These are phyloP conservation scores for Cherax destructor DNA, from an alignment of 1,140 invertebrate species.

Conservation along the genomic window DNA sequence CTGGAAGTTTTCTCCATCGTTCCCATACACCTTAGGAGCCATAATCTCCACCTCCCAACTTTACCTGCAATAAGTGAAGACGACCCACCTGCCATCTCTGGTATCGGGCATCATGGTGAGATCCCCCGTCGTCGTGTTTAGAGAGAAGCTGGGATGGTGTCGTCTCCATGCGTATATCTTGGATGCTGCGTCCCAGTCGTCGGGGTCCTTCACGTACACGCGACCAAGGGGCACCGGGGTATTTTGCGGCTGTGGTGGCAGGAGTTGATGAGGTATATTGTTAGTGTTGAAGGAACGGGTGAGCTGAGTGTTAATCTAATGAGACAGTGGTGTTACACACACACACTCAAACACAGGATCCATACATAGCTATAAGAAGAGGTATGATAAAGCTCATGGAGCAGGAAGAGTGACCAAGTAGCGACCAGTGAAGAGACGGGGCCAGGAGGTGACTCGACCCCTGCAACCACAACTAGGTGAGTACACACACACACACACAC, in stretches of 20 bases:
- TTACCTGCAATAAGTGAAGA: background rate
- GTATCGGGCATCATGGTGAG: slow-evolving; percentile 11
- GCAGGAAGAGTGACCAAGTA: too few species aligned
- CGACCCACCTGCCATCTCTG: slow-evolving; percentile 9
- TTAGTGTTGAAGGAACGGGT: background rate
- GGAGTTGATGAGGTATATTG: background rate
- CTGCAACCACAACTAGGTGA: too few species aligned
- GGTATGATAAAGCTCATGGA: too few species aligned
- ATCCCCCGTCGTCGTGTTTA: slow-evolving; percentile 23
- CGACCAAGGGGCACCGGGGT: slow-evolving; percentile 15
- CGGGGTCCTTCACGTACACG: slow-evolving; percentile 20
- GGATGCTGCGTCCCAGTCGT: slow-evolving; percentile 30
- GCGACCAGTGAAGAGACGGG: too few species aligned
- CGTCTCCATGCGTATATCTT: slow-evolving; percentile 29
- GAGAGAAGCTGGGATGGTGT: background rate
- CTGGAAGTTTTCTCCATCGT: too few species aligned
- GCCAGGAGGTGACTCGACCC: too few species aligned
- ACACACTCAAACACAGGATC: too few species aligned
- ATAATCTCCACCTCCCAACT: background rate
- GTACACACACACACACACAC: too few species aligned
- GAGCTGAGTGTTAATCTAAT: background rate
- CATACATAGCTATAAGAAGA: too few species aligned
- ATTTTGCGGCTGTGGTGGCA: background rate
- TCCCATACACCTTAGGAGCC: too few species aligned
- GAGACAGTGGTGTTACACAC: too few species aligned